Evolutionary conservation across 1,140 invertebrate genomes (phyloP).

Genomic region (Agrilus planipennis): DNA sequence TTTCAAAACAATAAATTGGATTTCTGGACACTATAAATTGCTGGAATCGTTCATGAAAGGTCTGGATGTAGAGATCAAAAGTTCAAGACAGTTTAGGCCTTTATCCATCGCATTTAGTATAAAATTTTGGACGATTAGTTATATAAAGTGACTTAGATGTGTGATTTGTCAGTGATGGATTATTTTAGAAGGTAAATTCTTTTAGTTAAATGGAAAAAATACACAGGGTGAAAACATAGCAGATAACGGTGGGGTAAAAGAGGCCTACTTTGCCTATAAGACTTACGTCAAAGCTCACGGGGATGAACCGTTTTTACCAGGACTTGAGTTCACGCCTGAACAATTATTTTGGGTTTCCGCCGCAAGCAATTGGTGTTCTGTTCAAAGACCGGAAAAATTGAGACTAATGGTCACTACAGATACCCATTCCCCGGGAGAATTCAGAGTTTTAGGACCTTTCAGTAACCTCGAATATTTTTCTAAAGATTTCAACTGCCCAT

Average conservation of each 20-base stretch:
- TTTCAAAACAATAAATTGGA: too few relatives aligned
- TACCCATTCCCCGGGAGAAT: slow-evolving; percentile 36
- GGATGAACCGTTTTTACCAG: slow-evolving; percentile 29
- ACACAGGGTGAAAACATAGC: slow-evolving; percentile 87
- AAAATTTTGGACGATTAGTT: too few relatives aligned
- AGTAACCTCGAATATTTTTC: slow-evolving; percentile 13
- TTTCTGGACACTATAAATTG: too few relatives aligned
- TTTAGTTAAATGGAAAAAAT: slow-evolving; percentile 71
- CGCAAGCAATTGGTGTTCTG: slow-evolving; percentile 43
- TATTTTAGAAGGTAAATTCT: slow-evolving; percentile 2
- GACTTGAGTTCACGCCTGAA: slow-evolving; percentile 40
- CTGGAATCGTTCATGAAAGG: too few relatives aligned
- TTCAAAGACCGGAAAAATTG: slow-evolving; percentile 35
- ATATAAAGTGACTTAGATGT: too few relatives aligned
- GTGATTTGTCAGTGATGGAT: too few relatives aligned
- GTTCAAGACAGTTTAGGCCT: too few relatives aligned
- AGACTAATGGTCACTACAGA: slow-evolving; percentile 36
- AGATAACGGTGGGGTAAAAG: slow-evolving; percentile 70
- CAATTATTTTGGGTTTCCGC: slow-evolving; percentile 47
- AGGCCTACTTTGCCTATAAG: slow-evolving; percentile 51
- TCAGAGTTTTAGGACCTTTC: slow-evolving; percentile 43
- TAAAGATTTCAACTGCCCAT: slow-evolving; percentile 14
- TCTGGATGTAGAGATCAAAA: too few relatives aligned
- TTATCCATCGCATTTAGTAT: too few relatives aligned
- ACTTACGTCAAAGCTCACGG: slow-evolving; percentile 39